Evolutionary conservation across 1,140 invertebrate genomes (phyloP).

Genomic region (Goniozus legneri): DNA sequence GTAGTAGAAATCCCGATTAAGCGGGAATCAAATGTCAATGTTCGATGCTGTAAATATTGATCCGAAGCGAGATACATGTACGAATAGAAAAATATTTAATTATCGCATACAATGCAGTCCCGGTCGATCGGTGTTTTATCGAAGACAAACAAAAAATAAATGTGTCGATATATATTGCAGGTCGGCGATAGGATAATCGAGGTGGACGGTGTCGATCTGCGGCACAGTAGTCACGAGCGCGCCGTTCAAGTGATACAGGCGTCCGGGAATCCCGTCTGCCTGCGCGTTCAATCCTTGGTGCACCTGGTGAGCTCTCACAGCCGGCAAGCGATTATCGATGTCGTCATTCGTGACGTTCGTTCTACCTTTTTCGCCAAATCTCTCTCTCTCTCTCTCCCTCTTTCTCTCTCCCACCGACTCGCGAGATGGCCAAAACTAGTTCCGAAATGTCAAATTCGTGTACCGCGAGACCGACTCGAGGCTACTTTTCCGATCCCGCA

Average conservation of each 20-base stretch:
- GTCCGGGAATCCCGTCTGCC: conserved; percentile 82
- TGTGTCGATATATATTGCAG: conserved; percentile 51
- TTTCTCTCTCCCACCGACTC: too few species aligned
- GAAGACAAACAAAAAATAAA: neutral
- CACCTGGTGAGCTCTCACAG: conserved; percentile 63
- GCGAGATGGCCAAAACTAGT: too few species aligned
- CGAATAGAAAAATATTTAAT: too few species aligned
- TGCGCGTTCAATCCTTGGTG: conserved; percentile 90
- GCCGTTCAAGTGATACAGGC: conserved; percentile 95
- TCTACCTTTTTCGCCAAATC: neutral
- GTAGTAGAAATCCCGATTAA: too few species aligned
- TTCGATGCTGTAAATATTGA: too few species aligned
- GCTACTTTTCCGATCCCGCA: too few species aligned
- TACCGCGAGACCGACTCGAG: too few species aligned
- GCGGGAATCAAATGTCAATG: too few species aligned
- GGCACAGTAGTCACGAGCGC: conserved; percentile 86
- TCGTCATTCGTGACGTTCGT: neutral
- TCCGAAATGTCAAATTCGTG: too few species aligned
- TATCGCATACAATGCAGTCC: neutral
- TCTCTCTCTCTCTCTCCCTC: neutral
- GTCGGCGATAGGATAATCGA: conserved; percentile 86
- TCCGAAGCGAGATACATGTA: too few species aligned
- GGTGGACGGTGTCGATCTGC: conserved; percentile 89
- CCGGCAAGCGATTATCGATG: conserved; percentile 22
- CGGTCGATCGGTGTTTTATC: neutral